These are phyloP conservation scores for Phylloscopus trochiloides DNA, from an alignment of 2,113 vertebrate genomes.

Conservation along the genomic window DNA sequence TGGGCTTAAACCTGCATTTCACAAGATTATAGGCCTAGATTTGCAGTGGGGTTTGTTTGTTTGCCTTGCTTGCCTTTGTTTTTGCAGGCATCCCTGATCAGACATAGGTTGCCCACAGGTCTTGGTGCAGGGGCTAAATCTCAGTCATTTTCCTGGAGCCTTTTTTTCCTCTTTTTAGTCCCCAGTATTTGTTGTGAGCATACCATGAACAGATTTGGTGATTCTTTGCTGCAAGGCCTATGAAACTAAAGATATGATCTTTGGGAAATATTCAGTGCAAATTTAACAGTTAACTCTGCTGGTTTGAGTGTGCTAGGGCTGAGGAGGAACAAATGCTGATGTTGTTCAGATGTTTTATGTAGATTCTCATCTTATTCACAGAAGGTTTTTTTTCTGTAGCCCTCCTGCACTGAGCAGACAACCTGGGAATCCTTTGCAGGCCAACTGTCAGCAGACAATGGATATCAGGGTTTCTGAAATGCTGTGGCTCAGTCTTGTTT, in stretches of 20 bases:
- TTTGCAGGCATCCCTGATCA: background rate
- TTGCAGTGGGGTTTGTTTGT: background rate
- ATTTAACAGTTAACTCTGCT: background rate
- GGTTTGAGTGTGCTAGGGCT: background rate
- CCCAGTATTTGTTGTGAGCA: background rate
- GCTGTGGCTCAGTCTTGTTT: background rate
- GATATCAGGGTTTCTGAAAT: background rate
- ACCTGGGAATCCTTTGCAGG: background rate
- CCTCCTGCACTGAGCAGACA: background rate
- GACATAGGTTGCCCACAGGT: background rate
- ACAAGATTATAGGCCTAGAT: background rate
- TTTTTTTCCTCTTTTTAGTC: background rate
- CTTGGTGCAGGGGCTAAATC: background rate
- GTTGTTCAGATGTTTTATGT: background rate
- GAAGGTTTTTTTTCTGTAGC: background rate
- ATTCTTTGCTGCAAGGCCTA: background rate
- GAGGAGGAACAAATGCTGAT: background rate
- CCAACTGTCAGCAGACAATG: background rate
- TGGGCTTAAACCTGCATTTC: background rate
- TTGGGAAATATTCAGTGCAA: background rate
- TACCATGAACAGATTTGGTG: background rate
- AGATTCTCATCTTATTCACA: background rate
- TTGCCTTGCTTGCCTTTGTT: background rate
- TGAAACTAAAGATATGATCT: background rate
- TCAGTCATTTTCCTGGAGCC: background rate